A percentile compares a stretch with the other conserved stretches of the same genome.
Evolutionary conservation across 2,113 vertebrate genomes (phyloP).

Genomic region (Muntiacus reevesi): DNA sequence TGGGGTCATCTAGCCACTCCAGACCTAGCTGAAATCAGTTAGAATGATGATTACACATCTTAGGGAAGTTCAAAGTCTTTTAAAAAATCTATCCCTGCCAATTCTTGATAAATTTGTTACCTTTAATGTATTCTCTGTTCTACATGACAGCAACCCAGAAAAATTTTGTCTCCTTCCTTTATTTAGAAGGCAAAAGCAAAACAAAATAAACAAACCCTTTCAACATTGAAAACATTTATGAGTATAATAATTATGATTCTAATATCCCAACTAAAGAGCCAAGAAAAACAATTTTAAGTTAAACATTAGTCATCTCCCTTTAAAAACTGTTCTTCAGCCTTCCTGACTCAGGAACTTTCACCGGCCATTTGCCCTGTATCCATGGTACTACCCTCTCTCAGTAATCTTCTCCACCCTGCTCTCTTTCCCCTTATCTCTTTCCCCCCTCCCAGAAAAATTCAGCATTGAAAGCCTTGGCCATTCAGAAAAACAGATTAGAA

Average conservation of each 20-base stretch:
- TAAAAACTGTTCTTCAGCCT: not conserved
- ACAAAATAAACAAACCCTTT: slow-evolving; percentile 11
- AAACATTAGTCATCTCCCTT: slow-evolving; percentile 7
- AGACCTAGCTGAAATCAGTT: not conserved
- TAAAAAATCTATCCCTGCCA: not conserved
- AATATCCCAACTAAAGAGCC: slow-evolving; percentile 1
- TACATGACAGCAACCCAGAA: not conserved
- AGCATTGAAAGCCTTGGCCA: not conserved
- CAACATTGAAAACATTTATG: slow-evolving; percentile 10
- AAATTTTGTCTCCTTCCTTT: not conserved
- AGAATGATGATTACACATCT: not conserved
- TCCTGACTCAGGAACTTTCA: not conserved
- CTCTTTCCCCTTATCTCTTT: not conserved
- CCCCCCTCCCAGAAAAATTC: not conserved
- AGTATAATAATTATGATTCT: slow-evolving; percentile 19
- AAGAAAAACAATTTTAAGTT: not conserved
- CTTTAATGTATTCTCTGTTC: not conserved
- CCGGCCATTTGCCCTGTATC: not conserved
- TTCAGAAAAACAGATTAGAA: not conserved
- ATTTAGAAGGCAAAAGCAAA: slow-evolving; percentile 49
- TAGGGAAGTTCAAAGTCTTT: not conserved
- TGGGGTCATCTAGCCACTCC: not conserved
- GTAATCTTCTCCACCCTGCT: not conserved
- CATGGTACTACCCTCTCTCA: not conserved
- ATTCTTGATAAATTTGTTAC: not conserved